Percentiles rank a stretch among this genome's conserved stretches.
These are phyloP conservation scores for Edolisoma coerulescens DNA, from an alignment of 2,113 vertebrate species.

Conservation along the genomic window DNA sequence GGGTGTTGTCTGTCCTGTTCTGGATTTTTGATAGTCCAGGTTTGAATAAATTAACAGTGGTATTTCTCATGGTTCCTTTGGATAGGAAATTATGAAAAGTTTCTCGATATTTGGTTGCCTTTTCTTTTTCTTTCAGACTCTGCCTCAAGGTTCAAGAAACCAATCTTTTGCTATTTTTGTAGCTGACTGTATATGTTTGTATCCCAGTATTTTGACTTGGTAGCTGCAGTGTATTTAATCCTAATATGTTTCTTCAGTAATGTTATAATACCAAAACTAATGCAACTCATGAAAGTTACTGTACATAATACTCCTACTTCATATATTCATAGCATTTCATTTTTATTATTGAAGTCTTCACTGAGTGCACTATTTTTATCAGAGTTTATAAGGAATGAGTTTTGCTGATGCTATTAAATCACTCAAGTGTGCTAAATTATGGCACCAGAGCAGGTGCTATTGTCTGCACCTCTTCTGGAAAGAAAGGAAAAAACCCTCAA, in stretches of 20 bases:
- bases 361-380: neutral
- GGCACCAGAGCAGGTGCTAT: slow-evolving; percentile 49
- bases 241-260: neutral
- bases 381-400: slow-evolving; percentile 22
- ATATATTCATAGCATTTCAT: neutral
- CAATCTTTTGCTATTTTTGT: neutral
- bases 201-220: neutral
- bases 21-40: neutral
- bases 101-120: neutral
- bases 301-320: neutral
- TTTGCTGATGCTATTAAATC: slow-evolving; percentile 3
- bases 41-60: neutral
- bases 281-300: neutral
- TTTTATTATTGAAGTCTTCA: neutral
- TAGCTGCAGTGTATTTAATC: neutral
- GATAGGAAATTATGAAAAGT: neutral
- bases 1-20: neutral
- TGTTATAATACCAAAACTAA: neutral
- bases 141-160: neutral
- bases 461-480: slow-evolving; percentile 25
- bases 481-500: neutral
- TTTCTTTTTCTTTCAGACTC: neutral
- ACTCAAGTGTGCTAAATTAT: slow-evolving; percentile 45
- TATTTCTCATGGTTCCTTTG: neutral
- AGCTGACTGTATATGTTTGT: neutral